Base-by-base conservation (phyloP, 2,888 invertebrate genomes). In the Zelleria hepariella region DNA sequence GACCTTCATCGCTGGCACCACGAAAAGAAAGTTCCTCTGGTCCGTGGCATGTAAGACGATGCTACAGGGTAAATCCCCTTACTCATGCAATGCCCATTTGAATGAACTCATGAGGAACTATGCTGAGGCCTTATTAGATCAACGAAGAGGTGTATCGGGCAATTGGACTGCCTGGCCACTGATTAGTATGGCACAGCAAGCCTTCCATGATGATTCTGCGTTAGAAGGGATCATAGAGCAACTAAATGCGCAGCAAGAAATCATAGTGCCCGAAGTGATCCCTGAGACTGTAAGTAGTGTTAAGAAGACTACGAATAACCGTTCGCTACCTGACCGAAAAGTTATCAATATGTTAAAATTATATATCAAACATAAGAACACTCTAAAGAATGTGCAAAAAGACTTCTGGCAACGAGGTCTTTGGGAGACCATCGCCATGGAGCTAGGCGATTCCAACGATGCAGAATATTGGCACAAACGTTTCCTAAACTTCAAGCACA, bases 401-500 rank as follows among this genome's bases (percentile, higher is more conserved):
- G 74, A 78, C 26, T 72, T 74, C 57, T 74, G 75, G 63, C 75
- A 76, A 20, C 75, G 73, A 60, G 74, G 73, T n/a, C 61, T 86
- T 10, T 88, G 87, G 87, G 82, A 83, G 5, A 72, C 71, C 0
- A 85, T 87, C 59, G 80, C 85, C 1, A 58, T 72, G 58, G 82
- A 86, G 66, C 62, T 88, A 57, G 86, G 86, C 0, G 15, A 42
- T 42, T 75, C 77, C 57, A 75, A 80, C 15, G 78, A 83, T 42
- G 74, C 77, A 0, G 82, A 84, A 18, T 87, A 84, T 62, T 83
- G 85, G 81, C 82, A 86, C 32, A 86, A 80, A 65, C 68, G 86
- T 0, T 88, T 86, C 58, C 63, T 84, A 2, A 88, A 88, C 63
- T 81, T 74, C 61, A 88, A 86, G 60, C 85, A 86, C 51, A 86